phyloP scores from a whole-genome alignment of 1,140 invertebrate genomes.

The Drosophila ohnishii region DNA sequence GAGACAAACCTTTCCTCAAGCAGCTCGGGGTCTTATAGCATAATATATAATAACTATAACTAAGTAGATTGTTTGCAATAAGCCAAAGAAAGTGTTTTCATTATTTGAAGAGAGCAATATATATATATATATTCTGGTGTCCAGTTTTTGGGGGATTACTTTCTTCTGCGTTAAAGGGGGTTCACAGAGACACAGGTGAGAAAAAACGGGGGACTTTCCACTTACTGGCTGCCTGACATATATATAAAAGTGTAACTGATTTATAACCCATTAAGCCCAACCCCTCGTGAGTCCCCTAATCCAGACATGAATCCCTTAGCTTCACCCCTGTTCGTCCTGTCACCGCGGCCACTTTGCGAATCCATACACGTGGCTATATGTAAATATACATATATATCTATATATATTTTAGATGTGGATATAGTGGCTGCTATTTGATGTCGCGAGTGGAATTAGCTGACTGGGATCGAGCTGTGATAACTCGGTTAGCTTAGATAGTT shows the following conservation, averaged over 20 bases:
- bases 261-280: conserved; percentile 1
- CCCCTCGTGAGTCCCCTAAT: not conserved
- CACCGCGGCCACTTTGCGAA: conserved; percentile 9
- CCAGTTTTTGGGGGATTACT: not conserved
- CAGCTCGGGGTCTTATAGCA: conserved; percentile 9
- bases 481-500: conserved; percentile 21
- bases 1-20: not conserved
- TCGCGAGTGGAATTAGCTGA: conserved; percentile 55
- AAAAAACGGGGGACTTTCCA: not conserved
- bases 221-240: no score
- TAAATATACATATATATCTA: conserved; percentile 21
- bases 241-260: conserved; percentile 3
- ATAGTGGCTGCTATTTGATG: conserved; percentile 43
- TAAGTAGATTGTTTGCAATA: conserved; percentile 10
- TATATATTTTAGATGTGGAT: conserved; percentile 29
- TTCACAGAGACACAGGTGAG: not conserved
- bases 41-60: conserved; percentile 13
- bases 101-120: not conserved
- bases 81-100: conserved; percentile 8
- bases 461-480: conserved; percentile 44
- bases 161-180: not conserved
- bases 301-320: not conserved
- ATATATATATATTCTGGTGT: not conserved
- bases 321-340: conserved; percentile 9
- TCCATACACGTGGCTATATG: conserved; percentile 39